These are phyloP conservation scores for Actinostola sp. DNA, from an alignment of 92 coral and sea anemone species.

Conservation along the genomic window DNA sequence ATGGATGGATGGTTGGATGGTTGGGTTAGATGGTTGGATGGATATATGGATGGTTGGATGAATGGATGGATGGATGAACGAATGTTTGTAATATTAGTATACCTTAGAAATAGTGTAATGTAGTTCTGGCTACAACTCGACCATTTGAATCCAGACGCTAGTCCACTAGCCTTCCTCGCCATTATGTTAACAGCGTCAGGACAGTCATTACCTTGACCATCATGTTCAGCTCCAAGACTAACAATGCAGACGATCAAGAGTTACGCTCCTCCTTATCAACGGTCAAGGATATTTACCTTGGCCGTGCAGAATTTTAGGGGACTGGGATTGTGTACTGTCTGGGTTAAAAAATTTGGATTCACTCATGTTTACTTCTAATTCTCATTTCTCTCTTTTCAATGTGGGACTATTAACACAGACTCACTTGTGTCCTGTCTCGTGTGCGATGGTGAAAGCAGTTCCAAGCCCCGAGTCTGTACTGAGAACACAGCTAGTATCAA, in stretches of 20 bases:
- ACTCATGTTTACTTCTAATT: no score
- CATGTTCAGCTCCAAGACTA: constrained; percentile 78
- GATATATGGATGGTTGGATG: no score
- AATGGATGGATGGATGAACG: not conserved
- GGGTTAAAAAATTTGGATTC: not conserved
- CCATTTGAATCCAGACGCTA: constrained; percentile 73
- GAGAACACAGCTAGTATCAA: constrained; percentile 51
- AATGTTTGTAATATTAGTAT: not conserved
- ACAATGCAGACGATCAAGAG: not conserved
- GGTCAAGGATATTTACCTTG: no score
- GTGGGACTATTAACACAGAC: constrained; percentile 1
- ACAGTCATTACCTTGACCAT: constrained; percentile 60
- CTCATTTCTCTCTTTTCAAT: no score
- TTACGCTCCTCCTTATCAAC: not conserved
- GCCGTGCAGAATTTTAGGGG: no score
- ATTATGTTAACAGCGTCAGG: constrained; percentile 58
- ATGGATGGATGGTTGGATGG: no score
- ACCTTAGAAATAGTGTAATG: constrained; percentile 55
- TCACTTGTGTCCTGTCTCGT: constrained; percentile 82
- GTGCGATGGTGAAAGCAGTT: constrained; percentile 71
- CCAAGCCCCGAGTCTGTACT: constrained; percentile 70
- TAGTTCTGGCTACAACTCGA: constrained; percentile 58
- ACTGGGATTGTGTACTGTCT: no score
- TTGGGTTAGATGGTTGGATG: no score
- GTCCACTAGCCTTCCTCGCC: constrained; percentile 72